Percentiles rank a stretch among this genome's conserved stretches.
Evolutionary conservation across 1,140 invertebrate species (phyloP).

Genomic region (Batillaria attramentaria): DNA sequence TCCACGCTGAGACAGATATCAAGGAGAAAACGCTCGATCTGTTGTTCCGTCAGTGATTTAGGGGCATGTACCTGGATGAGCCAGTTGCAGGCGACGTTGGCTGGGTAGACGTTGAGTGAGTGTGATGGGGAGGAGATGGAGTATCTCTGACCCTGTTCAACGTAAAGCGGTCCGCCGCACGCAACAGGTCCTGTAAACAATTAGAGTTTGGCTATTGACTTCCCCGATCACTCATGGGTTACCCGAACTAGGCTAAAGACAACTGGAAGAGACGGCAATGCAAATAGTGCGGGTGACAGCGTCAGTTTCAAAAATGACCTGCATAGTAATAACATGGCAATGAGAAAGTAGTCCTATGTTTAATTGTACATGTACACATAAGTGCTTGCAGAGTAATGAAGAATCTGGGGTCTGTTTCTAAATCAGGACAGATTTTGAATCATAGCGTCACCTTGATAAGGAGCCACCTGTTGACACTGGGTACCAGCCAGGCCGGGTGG

Average conservation of each 20-base stretch:
- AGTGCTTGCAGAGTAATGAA: background rate
- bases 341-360: background rate
- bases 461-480: constrained; percentile 55
- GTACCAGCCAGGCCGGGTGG: constrained; percentile 62
- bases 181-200: constrained; percentile 16
- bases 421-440: background rate
- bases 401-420: background rate
- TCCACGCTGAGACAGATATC: no score
- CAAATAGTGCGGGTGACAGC: no score
- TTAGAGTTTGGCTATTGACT: background rate
- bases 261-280: no score
- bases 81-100: constrained; percentile 53
- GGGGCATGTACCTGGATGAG: constrained; percentile 55
- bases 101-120: constrained; percentile 37
- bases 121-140: constrained; percentile 46
- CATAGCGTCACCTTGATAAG: constrained; percentile 38
- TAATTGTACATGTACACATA: background rate
- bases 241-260: no score
- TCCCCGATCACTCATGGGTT: no score
- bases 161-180: constrained; percentile 53
- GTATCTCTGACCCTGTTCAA: constrained; percentile 38
- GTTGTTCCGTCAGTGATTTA: no score
- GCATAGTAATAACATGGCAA: no score
- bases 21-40: no score
- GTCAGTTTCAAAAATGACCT: no score